Evolutionary conservation across 2,113 vertebrate species (phyloP).

Genomic region (Atherinomorus stipes): DNA sequence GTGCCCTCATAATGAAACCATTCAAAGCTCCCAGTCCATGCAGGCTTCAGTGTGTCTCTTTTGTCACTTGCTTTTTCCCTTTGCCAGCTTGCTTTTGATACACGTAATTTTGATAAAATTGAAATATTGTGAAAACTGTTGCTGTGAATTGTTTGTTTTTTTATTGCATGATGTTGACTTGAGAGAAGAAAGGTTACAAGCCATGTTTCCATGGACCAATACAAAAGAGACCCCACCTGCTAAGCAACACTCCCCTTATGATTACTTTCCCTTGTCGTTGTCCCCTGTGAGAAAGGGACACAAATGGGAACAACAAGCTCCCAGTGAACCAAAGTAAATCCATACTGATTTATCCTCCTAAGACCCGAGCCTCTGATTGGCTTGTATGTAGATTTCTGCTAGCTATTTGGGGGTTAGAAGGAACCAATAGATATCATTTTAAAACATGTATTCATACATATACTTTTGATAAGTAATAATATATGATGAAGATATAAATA

Average conservation of each 20-base stretch:
- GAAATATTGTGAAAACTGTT: too few species aligned
- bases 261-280: constrained; percentile 27
- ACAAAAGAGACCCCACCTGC: constrained; percentile 56
- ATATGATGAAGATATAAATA: too few species aligned
- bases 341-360: too few species aligned
- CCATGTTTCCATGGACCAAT: constrained; percentile 31
- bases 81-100: too few species aligned
- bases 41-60: not conserved
- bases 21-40: not conserved
- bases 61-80: not conserved
- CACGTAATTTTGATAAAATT: too few species aligned
- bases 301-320: constrained; percentile 15
- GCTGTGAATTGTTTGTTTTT: not conserved
- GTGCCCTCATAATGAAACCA: not conserved
- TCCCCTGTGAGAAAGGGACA: constrained; percentile 39
- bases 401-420: too few species aligned
- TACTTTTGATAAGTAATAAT: too few species aligned
- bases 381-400: too few species aligned
- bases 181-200: constrained; percentile 8
- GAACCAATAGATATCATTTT: too few species aligned
- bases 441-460: too few species aligned
- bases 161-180: not conserved
- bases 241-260: constrained; percentile 60
- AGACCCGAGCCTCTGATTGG: too few species aligned
- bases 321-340: too few species aligned